A percentile compares a stretch with the other conserved stretches of the same genome.
Conservation (phyloP, 2,888 invertebrate genomes). For the Aphodius sticticus region DNA sequence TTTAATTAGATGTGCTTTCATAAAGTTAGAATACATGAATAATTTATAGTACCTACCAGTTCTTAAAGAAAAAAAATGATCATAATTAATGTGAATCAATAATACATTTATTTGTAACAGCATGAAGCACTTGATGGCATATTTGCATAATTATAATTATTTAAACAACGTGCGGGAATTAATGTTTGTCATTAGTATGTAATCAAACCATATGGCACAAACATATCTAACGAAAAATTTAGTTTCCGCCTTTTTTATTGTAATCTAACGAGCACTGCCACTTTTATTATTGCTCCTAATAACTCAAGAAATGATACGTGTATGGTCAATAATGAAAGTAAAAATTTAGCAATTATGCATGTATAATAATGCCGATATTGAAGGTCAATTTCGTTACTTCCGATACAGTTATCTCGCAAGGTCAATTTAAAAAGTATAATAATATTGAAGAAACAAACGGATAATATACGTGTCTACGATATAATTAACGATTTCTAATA, state of each 20-base stretch:
- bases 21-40: not conserved
- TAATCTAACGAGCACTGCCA: not conserved
- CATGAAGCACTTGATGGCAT: not conserved
- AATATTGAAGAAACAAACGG: constrained; percentile 23
- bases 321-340: constrained; percentile 28
- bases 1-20: not conserved
- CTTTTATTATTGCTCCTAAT: constrained; percentile 5
- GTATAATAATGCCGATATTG: constrained; percentile 28
- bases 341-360: constrained; percentile 31
- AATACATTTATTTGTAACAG: not conserved
- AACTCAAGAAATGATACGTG: not conserved
- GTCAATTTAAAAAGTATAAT: constrained; percentile 36
- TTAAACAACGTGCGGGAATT: too few relatives aligned
- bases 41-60: not conserved
- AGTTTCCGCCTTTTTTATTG: not conserved
- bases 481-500: constrained; percentile 24
- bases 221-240: too few relatives aligned
- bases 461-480: constrained; percentile 8
- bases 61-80: not conserved
- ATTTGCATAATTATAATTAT: not conserved
- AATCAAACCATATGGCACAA: too few relatives aligned
- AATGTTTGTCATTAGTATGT: too few relatives aligned
- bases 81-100: not conserved
- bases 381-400: constrained; percentile 38
- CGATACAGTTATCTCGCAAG: constrained; percentile 38